Conservation (phyloP, 2,113 vertebrate species). For the Malurus cyaneus region DNA sequence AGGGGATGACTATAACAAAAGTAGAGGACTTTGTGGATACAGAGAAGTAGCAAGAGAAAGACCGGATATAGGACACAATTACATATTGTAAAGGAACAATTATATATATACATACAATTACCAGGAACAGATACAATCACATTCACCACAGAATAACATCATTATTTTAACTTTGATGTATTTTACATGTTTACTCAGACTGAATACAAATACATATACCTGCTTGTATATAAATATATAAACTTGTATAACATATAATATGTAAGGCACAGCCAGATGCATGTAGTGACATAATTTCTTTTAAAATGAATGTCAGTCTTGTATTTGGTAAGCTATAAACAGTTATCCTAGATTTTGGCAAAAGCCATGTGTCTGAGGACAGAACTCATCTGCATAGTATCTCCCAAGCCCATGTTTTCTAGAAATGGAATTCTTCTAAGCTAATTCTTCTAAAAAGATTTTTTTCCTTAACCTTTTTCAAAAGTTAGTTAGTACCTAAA, state of each 20-base stretch:
- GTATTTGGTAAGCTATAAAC: background rate
- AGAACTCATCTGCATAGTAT: background rate
- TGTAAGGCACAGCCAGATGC: background rate
- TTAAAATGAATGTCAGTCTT: background rate
- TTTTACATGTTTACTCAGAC: background rate
- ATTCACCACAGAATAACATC: background rate
- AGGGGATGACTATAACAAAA: background rate
- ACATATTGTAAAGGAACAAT: background rate
- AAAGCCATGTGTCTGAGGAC: background rate
- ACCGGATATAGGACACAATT: background rate
- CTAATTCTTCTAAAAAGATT: background rate
- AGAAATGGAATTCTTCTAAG: background rate
- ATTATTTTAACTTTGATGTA: background rate
- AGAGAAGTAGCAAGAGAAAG: background rate
- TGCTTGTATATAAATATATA: background rate
- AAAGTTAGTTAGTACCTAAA: background rate
- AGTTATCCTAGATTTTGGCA: background rate
- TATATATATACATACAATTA: background rate
- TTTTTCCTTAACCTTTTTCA: background rate
- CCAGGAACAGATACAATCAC: background rate
- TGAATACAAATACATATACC: background rate
- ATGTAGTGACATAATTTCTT: background rate
- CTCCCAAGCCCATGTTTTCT: background rate
- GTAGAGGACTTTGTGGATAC: background rate
- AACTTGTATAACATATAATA: background rate